Conservation (phyloP, 2,888 invertebrate genomes). For the Teinopalpus imperialis region DNA sequence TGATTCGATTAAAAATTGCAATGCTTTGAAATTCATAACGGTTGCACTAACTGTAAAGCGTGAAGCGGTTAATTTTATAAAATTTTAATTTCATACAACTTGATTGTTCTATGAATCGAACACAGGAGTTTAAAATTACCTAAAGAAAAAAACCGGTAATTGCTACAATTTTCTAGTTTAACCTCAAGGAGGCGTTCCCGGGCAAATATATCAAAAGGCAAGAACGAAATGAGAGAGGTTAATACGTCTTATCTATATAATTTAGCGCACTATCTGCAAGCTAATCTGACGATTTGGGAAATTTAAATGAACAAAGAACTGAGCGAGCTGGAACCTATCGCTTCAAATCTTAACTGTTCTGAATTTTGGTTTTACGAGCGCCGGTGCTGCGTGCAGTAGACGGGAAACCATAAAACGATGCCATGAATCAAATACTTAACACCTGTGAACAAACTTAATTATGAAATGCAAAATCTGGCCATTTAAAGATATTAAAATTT, state of each 20-base stretch:
- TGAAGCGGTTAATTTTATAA: too few species aligned
- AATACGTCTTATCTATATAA: conserved; percentile 28
- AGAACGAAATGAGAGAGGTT: conserved; percentile 23
- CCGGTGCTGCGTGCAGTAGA: conserved; percentile 1
- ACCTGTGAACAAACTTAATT: conserved; percentile 14
- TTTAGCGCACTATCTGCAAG: conserved; percentile 26
- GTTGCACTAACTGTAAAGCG: too few species aligned
- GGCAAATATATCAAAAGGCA: conserved; percentile 4
- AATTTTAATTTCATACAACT: too few species aligned
- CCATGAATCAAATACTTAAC: conserved; percentile 14
- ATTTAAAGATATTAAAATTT: too few species aligned
- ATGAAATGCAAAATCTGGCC: neutral
- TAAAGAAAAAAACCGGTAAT: too few species aligned
- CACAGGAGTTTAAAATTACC: too few species aligned
- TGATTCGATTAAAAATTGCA: too few species aligned
- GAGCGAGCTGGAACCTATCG: conserved; percentile 19
- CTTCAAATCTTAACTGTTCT: conserved; percentile 27
- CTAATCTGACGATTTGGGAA: conserved; percentile 27
- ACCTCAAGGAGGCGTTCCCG: conserved; percentile 8
- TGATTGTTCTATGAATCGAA: neutral
- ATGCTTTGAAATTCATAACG: too few species aligned
- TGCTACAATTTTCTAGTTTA: conserved; percentile 5
- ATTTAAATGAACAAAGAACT: conserved; percentile 19
- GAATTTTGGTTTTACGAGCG: conserved; percentile 17
- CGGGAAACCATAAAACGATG: conserved; percentile 18